Conservation (phyloP, 2,888 invertebrate genomes). For the Patella caerulea region DNA sequence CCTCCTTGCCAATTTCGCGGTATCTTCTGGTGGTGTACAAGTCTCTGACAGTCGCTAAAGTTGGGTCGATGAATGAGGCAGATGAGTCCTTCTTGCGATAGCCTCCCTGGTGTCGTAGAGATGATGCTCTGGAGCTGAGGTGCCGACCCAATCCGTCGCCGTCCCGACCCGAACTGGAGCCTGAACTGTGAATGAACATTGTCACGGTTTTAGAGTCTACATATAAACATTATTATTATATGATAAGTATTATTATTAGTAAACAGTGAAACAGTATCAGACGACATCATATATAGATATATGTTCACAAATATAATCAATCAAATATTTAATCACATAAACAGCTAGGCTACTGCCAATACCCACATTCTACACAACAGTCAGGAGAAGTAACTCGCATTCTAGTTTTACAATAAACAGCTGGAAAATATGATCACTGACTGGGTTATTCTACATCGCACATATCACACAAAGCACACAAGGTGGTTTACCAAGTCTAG, state of each 20-base stretch:
- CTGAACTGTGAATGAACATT: slow-evolving; percentile 52
- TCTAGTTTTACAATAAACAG: slow-evolving; percentile 5
- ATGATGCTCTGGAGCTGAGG: slow-evolving; percentile 39
- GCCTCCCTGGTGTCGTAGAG: slow-evolving; percentile 29
- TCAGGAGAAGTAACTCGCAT: slow-evolving; percentile 8
- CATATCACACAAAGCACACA: slow-evolving; percentile 4
- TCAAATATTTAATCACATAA: slow-evolving; percentile 1
- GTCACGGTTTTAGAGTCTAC: slow-evolving; percentile 12
- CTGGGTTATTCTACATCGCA: slow-evolving; percentile 9
- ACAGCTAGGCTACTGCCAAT: slow-evolving; percentile 1
- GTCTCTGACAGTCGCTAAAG: slow-evolving; percentile 29
- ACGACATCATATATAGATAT: background rate
- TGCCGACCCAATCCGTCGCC: slow-evolving; percentile 38
- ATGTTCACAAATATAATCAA: background rate
- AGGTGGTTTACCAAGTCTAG: background rate
- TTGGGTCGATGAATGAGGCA: slow-evolving; percentile 21
- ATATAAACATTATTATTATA: background rate
- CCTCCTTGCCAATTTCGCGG: slow-evolving; percentile 44
- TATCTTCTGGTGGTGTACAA: slow-evolving; percentile 31
- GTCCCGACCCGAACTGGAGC: slow-evolving; percentile 51
- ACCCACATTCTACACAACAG: background rate
- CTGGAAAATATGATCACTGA: background rate
- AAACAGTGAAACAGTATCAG: background rate
- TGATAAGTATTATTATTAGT: background rate
- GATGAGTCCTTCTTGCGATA: slow-evolving; percentile 19